Base-by-base conservation (phyloP, 2,797 vertebrate species). In the Urophycis tenuis region DNA sequence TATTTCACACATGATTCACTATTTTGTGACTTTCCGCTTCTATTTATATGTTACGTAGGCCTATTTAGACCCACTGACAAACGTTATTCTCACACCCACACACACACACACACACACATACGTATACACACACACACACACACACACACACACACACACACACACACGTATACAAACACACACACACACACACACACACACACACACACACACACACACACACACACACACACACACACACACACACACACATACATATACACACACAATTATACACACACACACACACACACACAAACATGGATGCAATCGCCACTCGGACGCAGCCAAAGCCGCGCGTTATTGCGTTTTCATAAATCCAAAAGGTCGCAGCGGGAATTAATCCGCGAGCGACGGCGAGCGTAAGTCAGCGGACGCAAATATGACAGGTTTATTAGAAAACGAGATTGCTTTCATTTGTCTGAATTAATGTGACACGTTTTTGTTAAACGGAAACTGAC, bases 371-470 rank as follows among this genome's bases (percentile, higher is more conserved):
- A 86, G 89, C 81, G 74, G 85, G 85, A 91, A 91, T 91, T 89
- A 90, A 92, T 91, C 83, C 85, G 82, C 87, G 90, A 88, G 60
- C 82, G 84, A 86, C 87, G 86, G 84, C 79, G 85, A 88, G 83
- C 86, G 87, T 89, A 90, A 91, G 89, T 90, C 88, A 87, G 77
- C 89, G 84, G 88, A 89, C 89, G 90, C 88, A 89, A 91, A 90
- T 91, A 86, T 90, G 90, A 91, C 90, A 92, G 89, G 88, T 92
- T 90, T 91, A 92, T 91, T 90, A 91, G 88, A 88, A 89, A 91
- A 89, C 85, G 82, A 86, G 89, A 91, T 90, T 89, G 88, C 84
- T 85, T 82, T 84, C 84, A 92, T 90, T 91, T 90, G 87, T 91
- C 87, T 90, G 90, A 91, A 90, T 91, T 91, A 92, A 90, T 91